Percentiles rank a stretch among this genome's conserved stretches.
These are phyloP conservation scores for Drosophila yooni DNA, from an alignment of 2,888 invertebrate genomes.

Conservation along the genomic window DNA sequence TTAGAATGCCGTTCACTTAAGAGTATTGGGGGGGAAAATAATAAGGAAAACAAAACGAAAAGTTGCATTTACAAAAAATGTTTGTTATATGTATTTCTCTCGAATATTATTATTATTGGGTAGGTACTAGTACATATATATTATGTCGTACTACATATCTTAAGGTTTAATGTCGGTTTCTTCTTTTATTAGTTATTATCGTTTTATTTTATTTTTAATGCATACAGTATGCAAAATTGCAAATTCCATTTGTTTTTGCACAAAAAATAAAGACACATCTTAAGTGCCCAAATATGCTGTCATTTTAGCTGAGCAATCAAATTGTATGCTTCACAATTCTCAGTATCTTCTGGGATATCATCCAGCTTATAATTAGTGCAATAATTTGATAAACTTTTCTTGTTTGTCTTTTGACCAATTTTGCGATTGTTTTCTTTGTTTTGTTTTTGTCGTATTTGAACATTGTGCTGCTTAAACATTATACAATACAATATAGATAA, in stretches of 20 bases:
- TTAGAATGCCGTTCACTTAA: slow-evolving; percentile 42
- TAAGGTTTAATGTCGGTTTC: slow-evolving; percentile 45
- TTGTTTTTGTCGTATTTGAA: slow-evolving; percentile 48
- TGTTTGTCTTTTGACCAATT: slow-evolving; percentile 25
- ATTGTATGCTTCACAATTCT: slow-evolving; percentile 44
- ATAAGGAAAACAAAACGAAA: slow-evolving; percentile 48
- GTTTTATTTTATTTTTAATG: slow-evolving; percentile 52
- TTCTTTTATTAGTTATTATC: slow-evolving; percentile 47
- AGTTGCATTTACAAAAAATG: slow-evolving; percentile 58
- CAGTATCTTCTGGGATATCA: slow-evolving; percentile 42
- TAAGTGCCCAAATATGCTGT: slow-evolving; percentile 32
- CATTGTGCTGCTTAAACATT: slow-evolving; percentile 48
- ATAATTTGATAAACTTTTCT: slow-evolving; percentile 62
- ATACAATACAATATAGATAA: slow-evolving; percentile 44
- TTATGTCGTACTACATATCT: slow-evolving; percentile 60
- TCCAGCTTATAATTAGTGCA: slow-evolving; percentile 60
- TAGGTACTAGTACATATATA: slow-evolving; percentile 62
- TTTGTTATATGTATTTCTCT: slow-evolving; percentile 61
- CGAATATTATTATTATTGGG: slow-evolving; percentile 28
- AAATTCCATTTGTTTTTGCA: slow-evolving; percentile 44
- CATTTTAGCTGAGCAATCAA: slow-evolving; percentile 43
- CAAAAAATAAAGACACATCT: slow-evolving; percentile 53
- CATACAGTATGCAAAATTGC: slow-evolving; percentile 70
- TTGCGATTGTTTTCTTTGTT: slow-evolving; percentile 22
- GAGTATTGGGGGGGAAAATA: slow-evolving; percentile 7